These are phyloP conservation scores for Thecocarcelia acutangulata DNA, from an alignment of 2,888 invertebrate species.

Conservation along the genomic window DNA sequence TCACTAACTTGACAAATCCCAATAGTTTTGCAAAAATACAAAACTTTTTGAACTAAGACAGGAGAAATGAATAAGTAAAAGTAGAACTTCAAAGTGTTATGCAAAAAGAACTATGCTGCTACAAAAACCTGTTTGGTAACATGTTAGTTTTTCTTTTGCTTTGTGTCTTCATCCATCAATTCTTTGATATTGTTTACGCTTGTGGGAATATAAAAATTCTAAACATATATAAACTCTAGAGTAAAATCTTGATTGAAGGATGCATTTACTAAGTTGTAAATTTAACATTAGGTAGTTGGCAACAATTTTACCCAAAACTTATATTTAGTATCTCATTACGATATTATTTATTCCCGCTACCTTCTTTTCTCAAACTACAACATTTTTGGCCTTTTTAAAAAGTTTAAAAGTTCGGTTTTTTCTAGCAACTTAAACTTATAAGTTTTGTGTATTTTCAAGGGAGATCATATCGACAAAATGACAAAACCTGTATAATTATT, in stretches of 20 bases:
- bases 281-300: too few relatives aligned
- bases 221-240: constrained; percentile 20
- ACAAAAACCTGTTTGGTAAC: constrained; percentile 3
- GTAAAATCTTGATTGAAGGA: background rate
- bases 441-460: too few relatives aligned
- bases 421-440: too few relatives aligned
- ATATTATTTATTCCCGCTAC: too few relatives aligned
- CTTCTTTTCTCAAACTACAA: too few relatives aligned
- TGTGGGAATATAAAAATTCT: background rate
- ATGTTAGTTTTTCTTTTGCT: constrained; percentile 20
- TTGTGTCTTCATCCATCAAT: constrained; percentile 38
- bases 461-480: too few relatives aligned
- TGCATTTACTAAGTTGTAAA: background rate
- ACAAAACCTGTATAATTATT: too few relatives aligned
- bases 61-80: constrained; percentile 8
- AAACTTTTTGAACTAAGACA: constrained; percentile 1
- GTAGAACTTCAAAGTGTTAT: constrained; percentile 7
- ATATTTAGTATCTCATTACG: too few relatives aligned
- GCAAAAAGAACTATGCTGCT: background rate
- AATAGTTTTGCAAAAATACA: constrained; percentile 13
- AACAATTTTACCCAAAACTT: too few relatives aligned
- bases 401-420: too few relatives aligned
- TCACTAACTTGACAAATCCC: constrained; percentile 35
- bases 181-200: constrained; percentile 1
- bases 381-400: too few relatives aligned